Evolutionary conservation across 2,888 invertebrate species (phyloP), one percentile per base, ranked within the genome.

Genomic region (Ellobium chinense): DNA sequence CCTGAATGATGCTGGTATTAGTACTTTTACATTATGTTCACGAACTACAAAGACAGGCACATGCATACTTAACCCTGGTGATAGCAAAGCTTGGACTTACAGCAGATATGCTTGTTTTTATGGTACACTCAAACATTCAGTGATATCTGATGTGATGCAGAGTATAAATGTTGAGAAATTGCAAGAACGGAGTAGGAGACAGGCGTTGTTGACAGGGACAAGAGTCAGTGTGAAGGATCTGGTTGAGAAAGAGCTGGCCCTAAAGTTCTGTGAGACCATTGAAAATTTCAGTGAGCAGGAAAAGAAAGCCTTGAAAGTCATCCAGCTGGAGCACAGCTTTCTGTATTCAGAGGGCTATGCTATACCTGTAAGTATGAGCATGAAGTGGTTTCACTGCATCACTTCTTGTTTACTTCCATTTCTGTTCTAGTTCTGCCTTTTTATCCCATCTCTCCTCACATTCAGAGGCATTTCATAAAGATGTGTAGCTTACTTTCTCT

Each of bases 251-350:
- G 27, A 39, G 46, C 27, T 68, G 68, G 37, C 37, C 21, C 7
- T 14, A 5, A 68, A 29, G 29, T 68, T 27, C 27, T 12, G 39
- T 46, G 27, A 29, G 37, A 39, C 46, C 36, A n/a, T 68, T 68
- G 66, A 68, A 5, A 68, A 68, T 37, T 46, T 68, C 4, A 68
- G 27, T 39, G 46, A 39, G 12, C 24, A 68, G 39, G 46, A 68
- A 12, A 46, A 39, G 31, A 62, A 63, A 36, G 31, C n/a, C 2
- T 29, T 74, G 24, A 74, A 63, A 31, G 63, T 74, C 2, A 63
- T 74, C n/a, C 74, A 74, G 63, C 37, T 74, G 62, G 74, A 74
- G n/a, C 74, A 74, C 29, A 74, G 63, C 31, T 63, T 74, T 12
- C 34, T 74, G 37, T 74, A 29, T 34, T 63, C 63, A 62, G 39